Conservation (phyloP, 2,113 vertebrate genomes). For the Nycticryphes semicollaris region DNA sequence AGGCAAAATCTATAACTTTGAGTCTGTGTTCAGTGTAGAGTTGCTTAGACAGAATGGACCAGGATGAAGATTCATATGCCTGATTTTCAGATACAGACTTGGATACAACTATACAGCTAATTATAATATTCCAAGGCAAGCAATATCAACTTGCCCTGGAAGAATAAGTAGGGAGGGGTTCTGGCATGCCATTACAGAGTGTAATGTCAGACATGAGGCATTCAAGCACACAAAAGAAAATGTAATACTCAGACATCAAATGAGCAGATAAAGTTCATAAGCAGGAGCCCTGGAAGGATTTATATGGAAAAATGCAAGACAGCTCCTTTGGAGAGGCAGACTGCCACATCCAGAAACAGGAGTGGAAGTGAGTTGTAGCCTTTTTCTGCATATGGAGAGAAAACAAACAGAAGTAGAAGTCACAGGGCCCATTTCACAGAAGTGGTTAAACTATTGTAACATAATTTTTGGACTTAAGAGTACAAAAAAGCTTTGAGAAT, state of each 20-base stretch:
- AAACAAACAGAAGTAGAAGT: background rate
- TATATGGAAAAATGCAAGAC: background rate
- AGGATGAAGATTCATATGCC: background rate
- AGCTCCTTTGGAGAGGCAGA: background rate
- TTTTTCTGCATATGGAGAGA: background rate
- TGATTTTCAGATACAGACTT: background rate
- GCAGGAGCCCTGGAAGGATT: background rate
- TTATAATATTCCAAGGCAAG: background rate
- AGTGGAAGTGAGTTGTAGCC: background rate
- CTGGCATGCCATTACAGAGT: background rate
- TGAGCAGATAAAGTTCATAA: background rate
- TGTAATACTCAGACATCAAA: background rate
- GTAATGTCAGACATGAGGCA: background rate
- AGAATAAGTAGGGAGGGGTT: background rate
- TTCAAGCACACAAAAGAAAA: background rate
- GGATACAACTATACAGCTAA: background rate
- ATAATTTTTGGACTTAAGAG: background rate
- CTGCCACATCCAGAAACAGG: background rate
- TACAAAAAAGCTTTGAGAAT: background rate
- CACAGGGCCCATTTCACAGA: background rate
- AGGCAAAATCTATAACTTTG: background rate
- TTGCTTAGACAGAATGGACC: background rate
- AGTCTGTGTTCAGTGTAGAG: background rate
- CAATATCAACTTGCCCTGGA: background rate
- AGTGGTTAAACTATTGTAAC: background rate